Conservation (phyloP, 2,797 vertebrate genomes). For the Okamejei kenojei region DNA sequence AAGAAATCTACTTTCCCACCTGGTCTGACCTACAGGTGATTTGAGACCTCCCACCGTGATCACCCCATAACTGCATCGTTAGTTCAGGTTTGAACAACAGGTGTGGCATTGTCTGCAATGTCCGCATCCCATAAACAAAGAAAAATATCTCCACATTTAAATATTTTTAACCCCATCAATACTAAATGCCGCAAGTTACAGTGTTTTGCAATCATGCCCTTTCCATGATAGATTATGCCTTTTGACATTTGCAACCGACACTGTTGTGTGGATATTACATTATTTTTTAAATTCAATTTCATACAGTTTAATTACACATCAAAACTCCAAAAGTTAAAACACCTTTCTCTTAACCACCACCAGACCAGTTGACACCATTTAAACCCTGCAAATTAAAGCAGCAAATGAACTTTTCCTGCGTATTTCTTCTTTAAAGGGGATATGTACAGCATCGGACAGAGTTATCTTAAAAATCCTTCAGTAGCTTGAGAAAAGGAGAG, state of each 20-base stretch:
- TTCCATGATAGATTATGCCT: neutral
- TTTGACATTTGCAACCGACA: slow-evolving; percentile 1
- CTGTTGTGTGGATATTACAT: neutral
- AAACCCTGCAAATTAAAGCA: neutral
- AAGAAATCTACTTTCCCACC: no score
- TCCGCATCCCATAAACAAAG: no score
- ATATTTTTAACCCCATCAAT: neutral
- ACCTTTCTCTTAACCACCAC: neutral
- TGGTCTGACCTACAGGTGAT: no score
- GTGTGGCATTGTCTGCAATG: no score
- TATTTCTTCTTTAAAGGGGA: neutral
- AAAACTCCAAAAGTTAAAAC: neutral
- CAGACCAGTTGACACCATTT: neutral
- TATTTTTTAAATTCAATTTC: neutral
- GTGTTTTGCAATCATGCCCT: neutral
- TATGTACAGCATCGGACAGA: neutral
- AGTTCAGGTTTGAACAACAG: no score
- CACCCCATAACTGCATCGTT: no score
- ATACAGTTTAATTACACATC: neutral
- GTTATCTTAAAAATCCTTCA: neutral
- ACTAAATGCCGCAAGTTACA: neutral
- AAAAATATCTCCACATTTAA: neutral
- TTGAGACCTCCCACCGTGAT: no score
- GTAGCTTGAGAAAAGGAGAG: neutral
- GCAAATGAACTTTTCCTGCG: neutral